Percentiles rank a stretch among this genome's conserved stretches.
These are phyloP conservation scores for Labeo calbasu DNA, from an alignment of 2,797 vertebrate species.

Conservation along the genomic window DNA sequence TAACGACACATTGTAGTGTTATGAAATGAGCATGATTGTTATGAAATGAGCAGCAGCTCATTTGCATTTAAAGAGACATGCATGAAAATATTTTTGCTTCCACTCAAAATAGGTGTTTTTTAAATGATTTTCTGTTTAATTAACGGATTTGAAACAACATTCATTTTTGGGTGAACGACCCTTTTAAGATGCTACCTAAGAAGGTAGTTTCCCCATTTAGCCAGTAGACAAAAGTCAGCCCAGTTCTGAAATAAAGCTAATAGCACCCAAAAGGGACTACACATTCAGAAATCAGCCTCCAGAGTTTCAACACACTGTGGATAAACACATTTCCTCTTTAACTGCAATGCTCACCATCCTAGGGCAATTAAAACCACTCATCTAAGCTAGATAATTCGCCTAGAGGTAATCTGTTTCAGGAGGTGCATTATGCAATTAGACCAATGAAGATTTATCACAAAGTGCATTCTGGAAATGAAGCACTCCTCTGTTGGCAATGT, in stretches of 20 bases:
- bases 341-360: constrained; percentile 34
- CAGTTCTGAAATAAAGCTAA: neutral
- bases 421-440: constrained; percentile 43
- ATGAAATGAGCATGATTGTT: too few relatives aligned
- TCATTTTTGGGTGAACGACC: too few relatives aligned
- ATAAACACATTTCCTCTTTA: constrained; percentile 23
- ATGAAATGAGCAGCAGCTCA: too few relatives aligned
- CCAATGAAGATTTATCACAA: constrained; percentile 27
- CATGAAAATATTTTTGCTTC: too few relatives aligned
- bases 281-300: constrained; percentile 4
- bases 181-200: neutral
- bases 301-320: neutral
- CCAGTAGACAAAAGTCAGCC: neutral
- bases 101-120: too few relatives aligned
- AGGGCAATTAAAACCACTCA: constrained; percentile 21
- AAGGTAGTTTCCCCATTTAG: neutral
- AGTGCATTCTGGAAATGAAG: constrained; percentile 34
- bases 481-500: constrained; percentile 28
- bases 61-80: too few relatives aligned
- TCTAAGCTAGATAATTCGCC: constrained; percentile 26
- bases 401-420: constrained; percentile 21
- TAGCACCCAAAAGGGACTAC: neutral
- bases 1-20: too few relatives aligned
- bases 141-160: too few relatives aligned
- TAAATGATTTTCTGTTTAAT: neutral